A percentile compares a stretch with the other conserved stretches of the same genome.
phyloP scores from a whole-genome alignment of 1,140 invertebrate genomes.

The Littorina saxatilis region DNA sequence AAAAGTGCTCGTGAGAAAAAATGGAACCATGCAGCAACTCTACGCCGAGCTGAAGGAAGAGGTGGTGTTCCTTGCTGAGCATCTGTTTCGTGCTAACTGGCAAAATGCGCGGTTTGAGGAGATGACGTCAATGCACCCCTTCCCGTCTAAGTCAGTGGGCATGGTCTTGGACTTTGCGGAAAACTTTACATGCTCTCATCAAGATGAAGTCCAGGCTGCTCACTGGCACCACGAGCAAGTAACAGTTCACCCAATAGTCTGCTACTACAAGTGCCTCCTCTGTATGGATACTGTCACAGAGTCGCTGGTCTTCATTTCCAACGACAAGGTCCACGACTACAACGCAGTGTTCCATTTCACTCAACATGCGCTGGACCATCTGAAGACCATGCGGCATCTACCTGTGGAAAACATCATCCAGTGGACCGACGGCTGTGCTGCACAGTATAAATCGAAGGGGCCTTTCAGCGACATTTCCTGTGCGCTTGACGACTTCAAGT shows the following conservation, averaged over 20 bases:
- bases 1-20: no score
- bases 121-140: background rate
- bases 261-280: conserved; percentile 44
- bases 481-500: conserved; percentile 31
- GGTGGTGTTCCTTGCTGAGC: background rate
- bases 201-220: conserved; percentile 35
- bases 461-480: conserved; percentile 41
- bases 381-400: conserved; percentile 19
- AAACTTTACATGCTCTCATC: conserved; percentile 26
- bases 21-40: no score
- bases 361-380: conserved; percentile 5
- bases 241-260: conserved; percentile 29
- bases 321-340: conserved; percentile 48
- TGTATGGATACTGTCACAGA: conserved; percentile 38
- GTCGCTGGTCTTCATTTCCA: conserved; percentile 40
- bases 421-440: conserved; percentile 49
- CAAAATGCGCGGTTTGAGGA: background rate
- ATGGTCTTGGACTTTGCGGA: conserved; percentile 36
- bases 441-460: conserved; percentile 48
- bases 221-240: conserved; percentile 39
- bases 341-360: conserved; percentile 43
- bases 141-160: background rate
- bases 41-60: no score
- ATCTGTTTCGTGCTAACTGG: conserved; percentile 19
- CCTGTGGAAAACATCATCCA: conserved; percentile 31